Evolutionary conservation across 2,797 vertebrate genomes (phyloP).

Genomic region (Anabacerthia variegaticeps): DNA sequence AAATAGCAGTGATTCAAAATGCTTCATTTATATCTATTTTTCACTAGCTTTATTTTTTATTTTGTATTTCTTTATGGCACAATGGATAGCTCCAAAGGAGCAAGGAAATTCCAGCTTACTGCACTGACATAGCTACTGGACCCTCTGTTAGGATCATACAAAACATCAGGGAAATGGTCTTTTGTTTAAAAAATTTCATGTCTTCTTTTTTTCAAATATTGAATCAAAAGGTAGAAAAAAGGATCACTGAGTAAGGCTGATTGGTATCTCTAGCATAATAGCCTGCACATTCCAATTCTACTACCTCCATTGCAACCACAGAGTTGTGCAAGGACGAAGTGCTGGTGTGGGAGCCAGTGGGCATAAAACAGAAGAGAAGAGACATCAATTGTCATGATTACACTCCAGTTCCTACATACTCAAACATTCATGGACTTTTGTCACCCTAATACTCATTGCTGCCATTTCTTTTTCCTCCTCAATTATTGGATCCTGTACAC

Average conservation of each 20-base stretch:
- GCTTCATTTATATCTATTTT: neutral
- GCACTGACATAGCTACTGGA: neutral
- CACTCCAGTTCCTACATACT: neutral
- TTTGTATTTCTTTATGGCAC: neutral
- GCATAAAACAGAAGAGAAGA: neutral
- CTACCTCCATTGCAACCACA: neutral
- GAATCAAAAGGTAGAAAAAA: neutral
- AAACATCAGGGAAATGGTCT: neutral
- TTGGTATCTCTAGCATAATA: neutral
- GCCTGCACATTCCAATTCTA: neutral
- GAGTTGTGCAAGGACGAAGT: neutral
- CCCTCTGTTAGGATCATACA: neutral
- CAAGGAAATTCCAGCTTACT: neutral
- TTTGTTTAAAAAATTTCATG: neutral
- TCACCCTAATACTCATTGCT: neutral
- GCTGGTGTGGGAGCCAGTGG: neutral
- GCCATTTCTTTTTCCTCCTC: neutral
- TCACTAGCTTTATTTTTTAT: neutral
- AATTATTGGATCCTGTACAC: neutral
- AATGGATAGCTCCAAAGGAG: neutral
- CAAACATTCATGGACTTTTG: neutral
- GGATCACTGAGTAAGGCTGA: neutral
- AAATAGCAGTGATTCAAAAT: neutral
- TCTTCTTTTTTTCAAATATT: neutral
- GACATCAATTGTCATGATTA: neutral